Evolutionary conservation across 2,797 vertebrate species (phyloP).

Genomic region (Glyptemys insculpta): DNA sequence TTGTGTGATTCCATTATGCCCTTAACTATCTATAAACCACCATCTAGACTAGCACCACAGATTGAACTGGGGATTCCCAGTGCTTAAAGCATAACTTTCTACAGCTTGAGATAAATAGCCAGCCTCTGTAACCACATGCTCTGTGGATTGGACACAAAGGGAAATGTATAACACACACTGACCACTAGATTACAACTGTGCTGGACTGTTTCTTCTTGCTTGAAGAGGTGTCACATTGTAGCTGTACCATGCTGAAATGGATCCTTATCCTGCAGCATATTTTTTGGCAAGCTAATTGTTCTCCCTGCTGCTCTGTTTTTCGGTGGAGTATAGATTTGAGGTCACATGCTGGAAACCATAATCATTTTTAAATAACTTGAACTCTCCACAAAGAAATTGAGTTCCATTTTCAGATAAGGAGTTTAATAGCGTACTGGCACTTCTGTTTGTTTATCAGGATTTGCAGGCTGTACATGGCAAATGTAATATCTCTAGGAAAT

Average conservation of each 20-base stretch:
- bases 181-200: not conserved
- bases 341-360: not conserved
- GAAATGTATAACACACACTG: not conserved
- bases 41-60: not conserved
- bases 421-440: not conserved
- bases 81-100: not conserved
- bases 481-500: fast-evolving
- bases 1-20: not conserved
- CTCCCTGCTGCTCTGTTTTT: not conserved
- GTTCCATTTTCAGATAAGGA: not conserved
- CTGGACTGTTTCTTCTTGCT: not conserved
- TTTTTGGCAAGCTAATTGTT: not conserved
- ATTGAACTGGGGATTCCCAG: not conserved
- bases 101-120: not conserved
- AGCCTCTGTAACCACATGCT: not conserved
- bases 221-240: not conserved
- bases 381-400: not conserved
- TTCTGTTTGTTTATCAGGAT: not conserved
- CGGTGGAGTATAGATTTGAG: not conserved
- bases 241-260: not conserved
- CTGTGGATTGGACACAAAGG: too few relatives aligned
- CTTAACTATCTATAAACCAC: not conserved
- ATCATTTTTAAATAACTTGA: not conserved
- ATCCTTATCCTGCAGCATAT: not conserved
- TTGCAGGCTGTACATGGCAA: not conserved